Evolutionary conservation across 2,888 invertebrate genomes (phyloP), one percentile per base, ranked within the genome.

Genomic region (Auanema sp.): DNA sequence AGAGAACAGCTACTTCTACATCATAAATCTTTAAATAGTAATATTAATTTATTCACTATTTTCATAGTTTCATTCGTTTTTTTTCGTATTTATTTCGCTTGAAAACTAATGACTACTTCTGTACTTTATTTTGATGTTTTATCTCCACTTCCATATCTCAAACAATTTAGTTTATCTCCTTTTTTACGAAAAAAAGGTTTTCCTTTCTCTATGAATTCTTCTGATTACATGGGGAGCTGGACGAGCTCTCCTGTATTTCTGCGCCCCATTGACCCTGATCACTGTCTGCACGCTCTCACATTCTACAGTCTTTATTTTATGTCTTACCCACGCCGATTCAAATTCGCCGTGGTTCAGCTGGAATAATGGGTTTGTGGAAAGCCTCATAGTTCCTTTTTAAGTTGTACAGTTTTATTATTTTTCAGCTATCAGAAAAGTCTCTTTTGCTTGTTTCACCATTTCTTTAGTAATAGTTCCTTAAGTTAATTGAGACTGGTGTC

Each of bases 291-390:
- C 47, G 16, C 47, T 47, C 47, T 21, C 47, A 5, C 47, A 47
- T 47, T 21, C 10, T 5, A 16, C 47, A 21, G 5, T 47, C 47
- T 47, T 21, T 10, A 16, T 16, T 47, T 21, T 16, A 16, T 21
- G 47, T 47, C 47, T 47, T 21, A 21, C 47, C 47, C 47, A 47
- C 47, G 47, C 47, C 47, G 47, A 47, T 47, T 47, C 21, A 21
- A 47, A 47, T 47, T 47, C 47, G 47, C 47, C 47, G 47, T 47
- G 47, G 47, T 47, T 21, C 47, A 47, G 33, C 33, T 33, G 33
- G 47, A 47, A 47, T 47, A 18, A 21, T 47, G 16, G 47, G 16
- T 47, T 21, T 47, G 16, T 21, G 47, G 16, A 21, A 16, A 47
- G 16, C 47, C 16, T 21, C 47, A 18, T 16, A 3, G 3, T 21